Base-by-base conservation (phyloP, 2,888 invertebrate genomes). In the Zonitis immaculata region DNA sequence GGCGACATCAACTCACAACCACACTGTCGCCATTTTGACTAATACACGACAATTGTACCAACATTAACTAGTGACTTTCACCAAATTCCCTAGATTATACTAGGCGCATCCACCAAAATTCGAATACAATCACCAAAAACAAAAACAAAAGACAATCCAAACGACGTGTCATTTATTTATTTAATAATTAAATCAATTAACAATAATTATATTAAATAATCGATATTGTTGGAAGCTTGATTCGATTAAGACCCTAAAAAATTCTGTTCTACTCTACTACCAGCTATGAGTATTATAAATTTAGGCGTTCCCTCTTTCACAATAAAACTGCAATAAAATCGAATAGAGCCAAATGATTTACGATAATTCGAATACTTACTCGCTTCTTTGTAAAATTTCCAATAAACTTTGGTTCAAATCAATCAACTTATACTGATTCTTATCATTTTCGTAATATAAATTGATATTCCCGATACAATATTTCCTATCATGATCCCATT, bases 401-500 rank as follows among this genome's bases (percentile, higher is more conserved):
- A 76, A 74, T 3, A 92, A 76, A 1, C 82, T 80, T 60, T 78
- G 78, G 1, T 74, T 70, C 0, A 80, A 65, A 63, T 85, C 73
- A 2, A 89, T 77, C 56, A 81, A 76, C 66, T 84, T 80, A 0
- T 87, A 77, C 67, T 76, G 75, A 42, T 78, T 80, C 57, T 79
- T 81, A 49, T 77, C 75, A 48, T 87, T 86, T 74, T 91, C 89
- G 69, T 83, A 91, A 69, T 90, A 92, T 1, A 92, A 78, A 72
- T 82, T 81, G 1, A 92, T 68, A 50, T 76, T 81, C 0, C 79
- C 74, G 6, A 78, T 67, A 44, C 70, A 79, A 69, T 91, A 95
- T 61, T 82, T 82, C 22, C 78, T 74, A 1, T 85, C 77, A 32
- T 72, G 73, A 69, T 94, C 94, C 87, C 90, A 91, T 0, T 81